Evolutionary conservation across 2,797 vertebrate species (phyloP).

Genomic region (Naso thynnoides): DNA sequence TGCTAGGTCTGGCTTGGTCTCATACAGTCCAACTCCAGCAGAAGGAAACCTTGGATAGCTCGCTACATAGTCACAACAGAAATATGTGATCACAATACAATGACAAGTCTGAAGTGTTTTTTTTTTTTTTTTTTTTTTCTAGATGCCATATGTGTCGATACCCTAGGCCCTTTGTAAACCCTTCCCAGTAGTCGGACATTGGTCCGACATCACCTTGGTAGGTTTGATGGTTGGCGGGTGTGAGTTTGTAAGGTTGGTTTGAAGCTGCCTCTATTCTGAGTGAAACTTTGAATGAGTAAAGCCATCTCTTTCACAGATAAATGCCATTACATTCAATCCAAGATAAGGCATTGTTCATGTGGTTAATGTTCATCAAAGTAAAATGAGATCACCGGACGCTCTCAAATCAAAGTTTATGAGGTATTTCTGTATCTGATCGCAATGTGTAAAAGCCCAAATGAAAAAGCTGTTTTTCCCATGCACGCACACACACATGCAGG

Average conservation of each 20-base stretch:
- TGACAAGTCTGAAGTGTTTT: slow-evolving; percentile 92
- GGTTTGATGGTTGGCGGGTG: slow-evolving; percentile 83
- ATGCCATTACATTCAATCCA: slow-evolving; percentile 97
- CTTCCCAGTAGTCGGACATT: slow-evolving; percentile 76
- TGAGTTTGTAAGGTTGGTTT: slow-evolving; percentile 84
- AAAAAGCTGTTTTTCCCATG: slow-evolving; percentile 54
- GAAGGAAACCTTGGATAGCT: slow-evolving; percentile 91
- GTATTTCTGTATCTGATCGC: slow-evolving; percentile 88
- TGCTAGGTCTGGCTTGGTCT: slow-evolving; percentile 90
- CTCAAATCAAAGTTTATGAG: slow-evolving; percentile 87
- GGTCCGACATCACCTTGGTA: slow-evolving; percentile 79
- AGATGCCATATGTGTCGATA: slow-evolving; percentile 76
- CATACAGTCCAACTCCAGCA: slow-evolving; percentile 85
- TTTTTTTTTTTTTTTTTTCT: slow-evolving; percentile 78
- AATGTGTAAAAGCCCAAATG: slow-evolving; percentile 81
- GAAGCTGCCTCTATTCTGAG: slow-evolving; percentile 89
- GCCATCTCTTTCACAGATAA: slow-evolving; percentile 90
- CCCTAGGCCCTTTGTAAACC: slow-evolving; percentile 82
- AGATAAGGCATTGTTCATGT: slow-evolving; percentile 99
- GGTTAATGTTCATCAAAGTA: slow-evolving; percentile 89
- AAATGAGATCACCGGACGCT: slow-evolving; percentile 78
- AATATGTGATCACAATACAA: slow-evolving; percentile 97
- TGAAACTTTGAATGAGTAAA: slow-evolving; percentile 86
- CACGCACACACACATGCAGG: slow-evolving; percentile 7
- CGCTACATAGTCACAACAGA: slow-evolving; percentile 94